Evolutionary conservation across 2,888 invertebrate species (phyloP).

Genomic region (Agrotis clavis): DNA sequence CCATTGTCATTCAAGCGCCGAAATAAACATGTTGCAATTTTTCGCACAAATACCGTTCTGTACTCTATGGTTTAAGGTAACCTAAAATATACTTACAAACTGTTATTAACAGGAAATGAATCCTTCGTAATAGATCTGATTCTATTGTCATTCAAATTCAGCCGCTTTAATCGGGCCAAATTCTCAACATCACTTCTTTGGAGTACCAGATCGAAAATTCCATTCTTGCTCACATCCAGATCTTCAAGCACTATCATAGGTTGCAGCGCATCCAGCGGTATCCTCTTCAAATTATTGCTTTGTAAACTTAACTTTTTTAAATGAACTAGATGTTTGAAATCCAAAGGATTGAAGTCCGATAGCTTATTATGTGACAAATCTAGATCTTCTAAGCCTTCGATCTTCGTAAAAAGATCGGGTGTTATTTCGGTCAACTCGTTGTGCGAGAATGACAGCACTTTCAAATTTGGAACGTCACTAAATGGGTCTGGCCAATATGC

Average conservation of each 20-base stretch:
- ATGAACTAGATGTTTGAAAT: slow-evolving; percentile 81
- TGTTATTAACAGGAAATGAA: slow-evolving; percentile 82
- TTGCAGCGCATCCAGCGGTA: slow-evolving; percentile 82
- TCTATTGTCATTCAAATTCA: slow-evolving; percentile 89
- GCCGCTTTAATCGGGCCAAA: slow-evolving; percentile 78
- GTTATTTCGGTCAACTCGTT: slow-evolving; percentile 87
- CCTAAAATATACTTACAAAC: slow-evolving; percentile 81
- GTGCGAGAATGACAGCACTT: slow-evolving; percentile 86
- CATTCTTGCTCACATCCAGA: slow-evolving; percentile 89
- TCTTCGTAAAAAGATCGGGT: slow-evolving; percentile 86
- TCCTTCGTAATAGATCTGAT: slow-evolving; percentile 84
- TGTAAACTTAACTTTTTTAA: slow-evolving; percentile 86
- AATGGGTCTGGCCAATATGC: slow-evolving; percentile 88
- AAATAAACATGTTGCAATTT: background rate
- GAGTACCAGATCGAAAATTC: slow-evolving; percentile 81
- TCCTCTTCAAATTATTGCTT: slow-evolving; percentile 83
- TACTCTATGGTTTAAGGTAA: background rate
- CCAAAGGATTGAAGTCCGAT: slow-evolving; percentile 79
- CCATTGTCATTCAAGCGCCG: background rate
- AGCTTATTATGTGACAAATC: slow-evolving; percentile 90
- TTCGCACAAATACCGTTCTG: background rate
- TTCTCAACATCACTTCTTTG: slow-evolving; percentile 74
- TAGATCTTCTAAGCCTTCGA: slow-evolving; percentile 83
- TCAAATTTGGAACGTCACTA: slow-evolving; percentile 81
- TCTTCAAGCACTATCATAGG: slow-evolving; percentile 83